Evolutionary conservation across 2,888 invertebrate genomes (phyloP).

Genomic region (Glaucopsyche alexis): DNA sequence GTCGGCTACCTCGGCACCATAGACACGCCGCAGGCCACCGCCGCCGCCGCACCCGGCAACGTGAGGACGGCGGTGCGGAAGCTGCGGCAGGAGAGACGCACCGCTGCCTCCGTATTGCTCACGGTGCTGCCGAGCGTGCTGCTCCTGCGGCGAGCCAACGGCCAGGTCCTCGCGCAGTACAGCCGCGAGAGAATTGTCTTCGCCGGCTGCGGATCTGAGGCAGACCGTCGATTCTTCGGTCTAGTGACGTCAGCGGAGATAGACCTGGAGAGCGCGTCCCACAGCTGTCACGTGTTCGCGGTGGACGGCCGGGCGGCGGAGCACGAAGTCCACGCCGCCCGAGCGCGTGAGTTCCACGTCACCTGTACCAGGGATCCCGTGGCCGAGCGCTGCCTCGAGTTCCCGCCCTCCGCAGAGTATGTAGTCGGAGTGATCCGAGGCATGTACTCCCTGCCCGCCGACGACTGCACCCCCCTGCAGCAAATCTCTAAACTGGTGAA

Average conservation of each 20-base stretch:
- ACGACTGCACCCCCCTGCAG: conserved; percentile 61
- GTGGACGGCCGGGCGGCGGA: conserved; percentile 92
- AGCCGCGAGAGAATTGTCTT: conserved; percentile 92
- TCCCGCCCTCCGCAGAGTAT: conserved; percentile 91
- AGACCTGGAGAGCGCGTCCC: conserved; percentile 77
- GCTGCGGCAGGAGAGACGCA: conserved; percentile 92
- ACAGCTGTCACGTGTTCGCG: conserved; percentile 97
- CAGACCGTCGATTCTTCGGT: conserved; percentile 95
- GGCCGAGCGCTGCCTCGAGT: conserved; percentile 90
- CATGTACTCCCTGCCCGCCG: conserved; percentile 83
- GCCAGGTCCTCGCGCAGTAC: conserved; percentile 91
- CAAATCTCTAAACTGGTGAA: conserved; percentile 71
- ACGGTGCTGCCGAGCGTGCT: conserved; percentile 90
- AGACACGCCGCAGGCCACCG: conserved; percentile 93
- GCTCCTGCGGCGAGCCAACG: conserved; percentile 88
- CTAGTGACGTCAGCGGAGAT: conserved; percentile 91
- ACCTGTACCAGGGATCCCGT: conserved; percentile 90
- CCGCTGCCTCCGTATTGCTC: conserved; percentile 91
- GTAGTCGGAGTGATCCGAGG: conserved; percentile 86
- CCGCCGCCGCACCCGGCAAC: conserved; percentile 87
- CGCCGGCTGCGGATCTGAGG: conserved; percentile 93
- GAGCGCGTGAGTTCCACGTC: conserved; percentile 91
- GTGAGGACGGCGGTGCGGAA: conserved; percentile 93
- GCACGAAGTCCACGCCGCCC: conserved; percentile 88
- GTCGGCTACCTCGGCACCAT: conserved; percentile 98